Base-by-base conservation (phyloP, 1,140 invertebrate genomes). In the Drosophila novamexicana region DNA sequence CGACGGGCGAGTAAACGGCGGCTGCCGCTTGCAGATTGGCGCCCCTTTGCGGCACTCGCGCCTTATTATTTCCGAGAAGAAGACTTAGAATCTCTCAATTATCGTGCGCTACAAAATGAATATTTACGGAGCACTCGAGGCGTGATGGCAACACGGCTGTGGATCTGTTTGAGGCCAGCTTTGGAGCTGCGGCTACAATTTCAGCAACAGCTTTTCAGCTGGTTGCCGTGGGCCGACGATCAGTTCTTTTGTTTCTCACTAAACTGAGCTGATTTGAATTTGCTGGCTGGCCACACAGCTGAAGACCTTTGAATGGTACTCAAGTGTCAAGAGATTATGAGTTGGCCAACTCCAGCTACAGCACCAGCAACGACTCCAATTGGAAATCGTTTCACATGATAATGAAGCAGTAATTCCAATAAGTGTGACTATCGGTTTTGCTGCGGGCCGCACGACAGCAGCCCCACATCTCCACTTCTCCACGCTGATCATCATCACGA, bases 351-450 rank as follows among this genome's bases (percentile, higher is more conserved):
- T 76, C 59, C 54, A 49, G 14, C 44, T 58, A 10, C 39, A 39
- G n/a, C 29, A 54, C 9, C 47, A 81, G 40, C 6, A 22, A 10
- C 44, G 44, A 64, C 59, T 16, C 18, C 45, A 62, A 68, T 50
- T 50, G 39, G 49, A 78, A 78, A 77, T 64, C 75, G 62, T 73
- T 85, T 78, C 66, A 81, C 63, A 86, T 89, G 80, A 84, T 89
- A 84, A 89, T 89, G 84, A 89, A 84, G 80, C 67, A 89, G 84
- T 89, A 89, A 89, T 89, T 89, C 84, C 84, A 89, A 89, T 89
- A 89, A 89, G 84, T 89, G 84, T 89, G 84, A 89, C 84, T 89
- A 89, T 89, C 85, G 84, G 61, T 89, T 89, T 89, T 79, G 73
- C 84, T 89, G 80, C 80, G 73, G 83, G 76, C 64, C n/a, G 62